phyloP scores from a whole-genome alignment of 2,113 vertebrate species.

The Pionites leucogaster region DNA sequence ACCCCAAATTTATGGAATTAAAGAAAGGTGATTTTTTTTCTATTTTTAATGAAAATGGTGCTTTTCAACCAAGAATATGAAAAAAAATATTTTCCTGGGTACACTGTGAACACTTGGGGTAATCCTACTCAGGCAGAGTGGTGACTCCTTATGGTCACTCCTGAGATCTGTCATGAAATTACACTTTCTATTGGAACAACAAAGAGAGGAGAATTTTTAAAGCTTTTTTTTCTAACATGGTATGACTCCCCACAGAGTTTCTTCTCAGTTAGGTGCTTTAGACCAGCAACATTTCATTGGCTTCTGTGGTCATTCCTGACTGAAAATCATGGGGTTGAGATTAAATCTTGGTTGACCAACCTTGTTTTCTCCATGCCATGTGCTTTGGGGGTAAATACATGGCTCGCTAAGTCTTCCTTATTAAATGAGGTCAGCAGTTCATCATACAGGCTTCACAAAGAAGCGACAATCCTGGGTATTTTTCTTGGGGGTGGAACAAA shows the following conservation, averaged over 20 bases:
- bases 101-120: rapidly evolving
- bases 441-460: neutral
- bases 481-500: neutral
- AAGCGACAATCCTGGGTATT: neutral
- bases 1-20: neutral
- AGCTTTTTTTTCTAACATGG: neutral
- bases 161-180: neutral
- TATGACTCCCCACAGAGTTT: neutral
- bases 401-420: neutral
- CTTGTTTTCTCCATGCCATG: neutral
- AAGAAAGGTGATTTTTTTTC: neutral
- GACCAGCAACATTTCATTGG: neutral
- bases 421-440: neutral
- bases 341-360: neutral
- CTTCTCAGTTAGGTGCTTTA: neutral
- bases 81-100: neutral
- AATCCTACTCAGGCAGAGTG: neutral
- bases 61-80: neutral
- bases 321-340: neutral
- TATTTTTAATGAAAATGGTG: neutral
- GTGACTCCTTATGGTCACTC: neutral
- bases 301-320: neutral
- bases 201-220: neutral
- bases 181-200: neutral
- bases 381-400: neutral